Evolutionary conservation across 2,113 vertebrate genomes (phyloP), one percentile per base, ranked within the genome.

Genomic region (Microtus ochrogaster): DNA sequence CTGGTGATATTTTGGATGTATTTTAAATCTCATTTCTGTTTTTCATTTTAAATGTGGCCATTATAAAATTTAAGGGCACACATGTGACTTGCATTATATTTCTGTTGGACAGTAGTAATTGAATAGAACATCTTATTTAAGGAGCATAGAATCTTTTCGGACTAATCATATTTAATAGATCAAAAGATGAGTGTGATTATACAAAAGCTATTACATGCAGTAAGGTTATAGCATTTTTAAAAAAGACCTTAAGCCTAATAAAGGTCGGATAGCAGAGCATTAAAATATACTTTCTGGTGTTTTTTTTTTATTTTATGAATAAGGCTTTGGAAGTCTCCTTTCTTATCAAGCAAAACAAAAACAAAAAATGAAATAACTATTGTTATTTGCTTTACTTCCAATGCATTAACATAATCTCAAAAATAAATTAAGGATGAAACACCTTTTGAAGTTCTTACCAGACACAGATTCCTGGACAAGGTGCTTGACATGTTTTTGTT

Each of bases 231-330:
- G 5, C 7, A 63, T 63, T 87, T 79, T 84, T 19, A 21, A 52
- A 83, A 95, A 94, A 41, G 11, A 41, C 81, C 28, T 89, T 92
- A 68, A 79, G 4, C 6, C 41, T 63, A 63, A 72, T 79, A 39
- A 82, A 76, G 5, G 10, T 77, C 14, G 3, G 5, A 36, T 52
- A 58, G 28, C 19, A 39, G 17, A 61, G 8, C 17, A 5, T 22
- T 6, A 26, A 24, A 12, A 2, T 11, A 47, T 10, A 0, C 19
- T 41, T 68, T 89, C 16, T 63, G 39, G 47, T 90, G 22, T 24
- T 41, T 0, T 74, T 44, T 49, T 41, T 84, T 52, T 13, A 30
- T 22, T 33, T 55, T 79, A 74, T 63, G 41, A 16, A 14, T 30
- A 87, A 86, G 11, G 11, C 8, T 92, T 90, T 5, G 89, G 14